Evolutionary conservation across 2,113 vertebrate species (phyloP).

Genomic region (Tragelaphus scriptus): DNA sequence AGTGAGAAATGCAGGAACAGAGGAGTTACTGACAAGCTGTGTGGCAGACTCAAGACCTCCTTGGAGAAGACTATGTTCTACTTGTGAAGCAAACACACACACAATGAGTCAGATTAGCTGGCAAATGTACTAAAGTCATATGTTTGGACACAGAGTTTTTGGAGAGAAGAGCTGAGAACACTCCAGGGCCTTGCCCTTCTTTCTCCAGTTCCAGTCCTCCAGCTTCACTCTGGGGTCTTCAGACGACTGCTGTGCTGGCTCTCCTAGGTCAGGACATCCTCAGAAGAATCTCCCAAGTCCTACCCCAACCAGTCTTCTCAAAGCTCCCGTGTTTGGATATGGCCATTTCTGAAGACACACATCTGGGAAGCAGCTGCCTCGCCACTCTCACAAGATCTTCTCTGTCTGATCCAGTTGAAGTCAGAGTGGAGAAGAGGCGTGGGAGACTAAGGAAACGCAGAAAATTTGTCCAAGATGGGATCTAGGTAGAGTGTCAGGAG

Average conservation of each 20-base stretch:
- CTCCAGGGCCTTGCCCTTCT: not conserved
- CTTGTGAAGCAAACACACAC: not conserved
- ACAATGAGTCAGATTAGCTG: not conserved
- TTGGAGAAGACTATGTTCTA: not conserved
- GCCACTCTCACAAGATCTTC: not conserved
- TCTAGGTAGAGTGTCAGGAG: slow-evolving; percentile 9
- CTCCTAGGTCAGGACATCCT: not conserved
- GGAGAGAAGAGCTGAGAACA: not conserved
- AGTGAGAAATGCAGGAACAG: not conserved
- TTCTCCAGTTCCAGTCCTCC: not conserved
- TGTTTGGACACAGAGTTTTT: slow-evolving; percentile 9
- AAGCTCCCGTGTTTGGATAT: not conserved
- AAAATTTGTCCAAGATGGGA: not conserved
- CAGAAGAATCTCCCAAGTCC: not conserved
- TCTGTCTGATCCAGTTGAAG: not conserved
- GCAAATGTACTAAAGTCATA: not conserved
- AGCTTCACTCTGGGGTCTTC: not conserved
- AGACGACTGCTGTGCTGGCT: too few species aligned
- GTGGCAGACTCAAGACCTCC: not conserved
- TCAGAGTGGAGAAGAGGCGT: not conserved
- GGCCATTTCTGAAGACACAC: slow-evolving; percentile 16
- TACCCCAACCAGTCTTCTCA: not conserved
- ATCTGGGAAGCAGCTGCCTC: slow-evolving; percentile 67
- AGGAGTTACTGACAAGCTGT: not conserved
- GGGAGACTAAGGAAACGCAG: not conserved